Conservation (phyloP, 2,888 invertebrate genomes). For the Parnassius glacialis region DNA sequence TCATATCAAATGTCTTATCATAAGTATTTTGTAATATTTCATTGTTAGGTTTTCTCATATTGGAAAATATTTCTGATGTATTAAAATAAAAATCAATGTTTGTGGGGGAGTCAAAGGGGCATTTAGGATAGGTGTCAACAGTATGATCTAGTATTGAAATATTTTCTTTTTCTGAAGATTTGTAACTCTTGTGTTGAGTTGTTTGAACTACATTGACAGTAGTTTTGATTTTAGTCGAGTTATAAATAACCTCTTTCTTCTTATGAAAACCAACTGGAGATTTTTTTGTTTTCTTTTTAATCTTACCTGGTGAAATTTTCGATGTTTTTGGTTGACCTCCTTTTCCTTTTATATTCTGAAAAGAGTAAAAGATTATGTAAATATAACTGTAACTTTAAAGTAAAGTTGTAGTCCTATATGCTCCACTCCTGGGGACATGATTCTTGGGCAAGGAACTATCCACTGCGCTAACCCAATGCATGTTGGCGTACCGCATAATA, state of each 20-base stretch:
- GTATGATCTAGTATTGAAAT: slow-evolving; percentile 45
- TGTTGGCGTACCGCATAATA: too few relatives aligned
- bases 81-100: slow-evolving; percentile 60
- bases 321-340: slow-evolving; percentile 48
- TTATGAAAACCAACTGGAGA: slow-evolving; percentile 64
- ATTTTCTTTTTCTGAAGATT: slow-evolving; percentile 56
- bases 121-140: slow-evolving; percentile 44
- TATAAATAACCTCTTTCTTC: slow-evolving; percentile 60
- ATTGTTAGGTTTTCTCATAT: slow-evolving; percentile 47
- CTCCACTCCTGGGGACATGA: too few relatives aligned
- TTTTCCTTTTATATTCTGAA: slow-evolving; percentile 62
- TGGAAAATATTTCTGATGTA: slow-evolving; percentile 67
- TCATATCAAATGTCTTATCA: slow-evolving; percentile 49
- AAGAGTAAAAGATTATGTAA: slow-evolving; percentile 28
- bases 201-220: slow-evolving; percentile 49
- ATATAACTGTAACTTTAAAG: too few relatives aligned
- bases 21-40: slow-evolving; percentile 57
- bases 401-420: too few relatives aligned
- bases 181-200: slow-evolving; percentile 45
- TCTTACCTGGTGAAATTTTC: slow-evolving; percentile 68
- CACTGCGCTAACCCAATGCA: too few relatives aligned
- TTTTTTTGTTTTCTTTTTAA: slow-evolving; percentile 62
- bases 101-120: slow-evolving; percentile 64
- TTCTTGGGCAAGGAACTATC: too few relatives aligned
- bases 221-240: slow-evolving; percentile 54